phyloP scores from a whole-genome alignment of 1,140 invertebrate species.

The Apolygus lucorum region DNA sequence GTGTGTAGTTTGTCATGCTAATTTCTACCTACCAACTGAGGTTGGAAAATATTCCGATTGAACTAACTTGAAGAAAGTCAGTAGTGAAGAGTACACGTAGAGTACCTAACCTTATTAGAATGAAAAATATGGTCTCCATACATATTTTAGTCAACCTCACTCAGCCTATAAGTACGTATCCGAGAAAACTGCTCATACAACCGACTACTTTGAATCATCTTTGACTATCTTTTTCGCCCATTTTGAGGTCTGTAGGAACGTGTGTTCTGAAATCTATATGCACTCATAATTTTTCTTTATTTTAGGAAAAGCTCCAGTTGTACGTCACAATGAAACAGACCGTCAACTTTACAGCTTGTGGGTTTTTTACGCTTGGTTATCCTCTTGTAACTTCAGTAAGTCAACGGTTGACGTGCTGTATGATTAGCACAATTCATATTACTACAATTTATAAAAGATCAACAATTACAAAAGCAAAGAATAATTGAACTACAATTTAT shows the following conservation, averaged over 20 bases:
- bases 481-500: not conserved
- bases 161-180: not conserved
- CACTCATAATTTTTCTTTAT: not conserved
- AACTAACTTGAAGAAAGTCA: too few relatives aligned
- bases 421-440: not conserved
- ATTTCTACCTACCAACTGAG: too few relatives aligned
- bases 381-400: conserved; percentile 26
- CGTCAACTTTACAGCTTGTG: conserved; percentile 26
- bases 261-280: not conserved
- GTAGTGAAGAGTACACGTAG: too few relatives aligned
- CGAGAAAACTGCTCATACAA: too few relatives aligned
- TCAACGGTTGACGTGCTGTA: not conserved
- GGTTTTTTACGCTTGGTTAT: conserved; percentile 22
- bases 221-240: not conserved
- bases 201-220: not conserved
- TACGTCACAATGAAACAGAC: conserved; percentile 25
- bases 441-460: not conserved
- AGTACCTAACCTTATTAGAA: too few relatives aligned
- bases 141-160: not conserved
- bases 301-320: conserved; percentile 23
- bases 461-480: not conserved
- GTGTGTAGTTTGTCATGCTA: too few relatives aligned
- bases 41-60: too few relatives aligned
- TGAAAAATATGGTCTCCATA: not conserved
- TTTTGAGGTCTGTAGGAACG: not conserved